Base-by-base conservation (phyloP, 1,140 invertebrate species). In the Chionoecetes opilio region DNA sequence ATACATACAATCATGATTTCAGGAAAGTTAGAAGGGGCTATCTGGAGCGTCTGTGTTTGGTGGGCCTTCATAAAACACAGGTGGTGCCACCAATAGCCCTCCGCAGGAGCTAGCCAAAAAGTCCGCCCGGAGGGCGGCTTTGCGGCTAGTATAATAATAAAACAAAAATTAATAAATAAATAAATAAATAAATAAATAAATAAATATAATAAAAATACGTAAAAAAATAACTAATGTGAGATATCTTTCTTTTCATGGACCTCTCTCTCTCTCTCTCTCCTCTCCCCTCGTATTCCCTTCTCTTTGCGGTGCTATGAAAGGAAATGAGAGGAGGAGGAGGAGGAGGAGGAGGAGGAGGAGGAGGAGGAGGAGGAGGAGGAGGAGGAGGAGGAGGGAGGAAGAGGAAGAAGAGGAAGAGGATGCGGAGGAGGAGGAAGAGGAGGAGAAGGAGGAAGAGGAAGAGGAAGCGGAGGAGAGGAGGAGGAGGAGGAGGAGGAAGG, bases 311-410 rank as follows among this genome's bases (percentile, higher is more conserved):
- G 9, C 21, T 75, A 1, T 1, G 63, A 2, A 31, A 90, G 17
- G n/a, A 21, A 90, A 32, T 0, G 38, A 29, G 14, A 41, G 29
- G 14, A 53, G 29, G 9, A n/a, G 88, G 41, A 32, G 88, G 35
- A 90, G 35, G 35, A 41, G 41, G 88, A 53, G 41, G 38, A 46
- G 38, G 88, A 90, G 14, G 32, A 38, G 88, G 38, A 46, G 38
- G 88, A 90, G 31, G 34, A 90, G 41, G 41, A 41, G 41, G 34
- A 90, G 14, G 41, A 53, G 41, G 31, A 41, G 11, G 46, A 91
- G 38, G 89, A 91, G 89, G 41, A 53, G 46, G 46, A 92, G 91
- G 63, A 53, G 46, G 91, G 53, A 41, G 37, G 31, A 29, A 41
- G 53, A 41, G 46, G 31, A 31, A 41, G 53, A 8, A 31, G 29